Base-by-base conservation (phyloP, 2,113 vertebrate genomes). In the Microcebus jonahi region DNA sequence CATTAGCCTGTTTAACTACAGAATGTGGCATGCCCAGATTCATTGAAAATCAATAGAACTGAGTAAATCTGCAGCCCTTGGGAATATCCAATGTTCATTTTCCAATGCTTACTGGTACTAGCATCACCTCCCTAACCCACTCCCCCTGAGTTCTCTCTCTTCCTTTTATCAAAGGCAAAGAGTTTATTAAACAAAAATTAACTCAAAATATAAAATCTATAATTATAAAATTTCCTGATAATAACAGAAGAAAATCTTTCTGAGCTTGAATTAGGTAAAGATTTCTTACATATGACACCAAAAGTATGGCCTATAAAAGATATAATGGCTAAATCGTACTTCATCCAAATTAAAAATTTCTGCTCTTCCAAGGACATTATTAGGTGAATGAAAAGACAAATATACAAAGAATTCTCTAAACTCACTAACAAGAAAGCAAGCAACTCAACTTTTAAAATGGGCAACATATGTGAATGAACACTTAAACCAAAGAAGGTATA, bases 211-310 rank as follows among this genome's bases (percentile, higher is more conserved):
- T 50, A 68, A 95, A 83, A 31, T 70, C 36, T 59, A 4, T 53
- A 88, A 23, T 23, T 83, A 48, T 82, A 70, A 95, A 94, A 95
- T 8, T 92, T 92, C 75, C 84, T 95, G 31, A 68, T 68, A 80
- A 92, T 73, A 88, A 68, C 53, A 39, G 45, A 17, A 88, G 50
- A 39, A 70, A 92, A 57, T 88, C 20, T 95, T 82, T 76, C 9
- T 76, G 48, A 85, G 21, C 29, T 82, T 89, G 53, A 91, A 10
- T 82, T 81, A 95, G 34, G 31, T 17, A 79, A 87, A 45, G n/a
- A 45, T 90, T 90, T 92, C 53, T 97, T 88, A 88, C 45, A 68
- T 92, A 67, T 76, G 39, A 88, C 10, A 88, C 21, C 50, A 65
- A 95, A 94, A 88, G 3, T 25, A 79, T 57, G 20, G 45, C 67